These are phyloP conservation scores for Eucriotettix oculatus DNA, from an alignment of 2,888 invertebrate species.

Conservation along the genomic window DNA sequence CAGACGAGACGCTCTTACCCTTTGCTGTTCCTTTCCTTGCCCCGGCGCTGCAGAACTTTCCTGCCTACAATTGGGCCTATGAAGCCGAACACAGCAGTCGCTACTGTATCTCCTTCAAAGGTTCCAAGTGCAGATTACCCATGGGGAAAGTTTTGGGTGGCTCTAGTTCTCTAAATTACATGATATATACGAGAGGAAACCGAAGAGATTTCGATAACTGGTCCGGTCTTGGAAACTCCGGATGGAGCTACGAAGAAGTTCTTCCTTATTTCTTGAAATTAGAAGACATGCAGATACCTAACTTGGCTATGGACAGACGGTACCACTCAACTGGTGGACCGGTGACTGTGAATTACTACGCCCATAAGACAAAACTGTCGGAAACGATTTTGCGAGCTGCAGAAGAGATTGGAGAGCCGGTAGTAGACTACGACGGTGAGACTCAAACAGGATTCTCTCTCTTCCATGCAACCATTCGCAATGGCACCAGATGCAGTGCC, in stretches of 20 bases:
- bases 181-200: conserved; percentile 27
- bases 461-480: conserved; percentile 24
- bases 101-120: background rate
- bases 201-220: conserved; percentile 17
- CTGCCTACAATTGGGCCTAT: background rate
- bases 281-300: conserved; percentile 14
- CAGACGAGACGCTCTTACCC: too few relatives aligned
- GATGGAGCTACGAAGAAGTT: conserved; percentile 28
- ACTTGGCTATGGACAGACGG: conserved; percentile 17
- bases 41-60: background rate
- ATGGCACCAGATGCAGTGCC: conserved; percentile 14
- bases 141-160: background rate
- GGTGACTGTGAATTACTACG: conserved; percentile 17
- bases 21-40: background rate
- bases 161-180: conserved; percentile 35
- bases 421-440: conserved; percentile 22
- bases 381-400: conserved; percentile 18
- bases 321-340: conserved; percentile 13
- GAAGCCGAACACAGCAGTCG: background rate
- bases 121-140: background rate
- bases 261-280: conserved; percentile 21
- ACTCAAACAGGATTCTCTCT: conserved; percentile 24
- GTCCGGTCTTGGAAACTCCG: conserved; percentile 18
- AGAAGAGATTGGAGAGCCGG: conserved; percentile 17
- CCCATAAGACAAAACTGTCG: conserved; percentile 17